Evolutionary conservation across 2,113 vertebrate genomes (phyloP).

Genomic region (Columba janthina): DNA sequence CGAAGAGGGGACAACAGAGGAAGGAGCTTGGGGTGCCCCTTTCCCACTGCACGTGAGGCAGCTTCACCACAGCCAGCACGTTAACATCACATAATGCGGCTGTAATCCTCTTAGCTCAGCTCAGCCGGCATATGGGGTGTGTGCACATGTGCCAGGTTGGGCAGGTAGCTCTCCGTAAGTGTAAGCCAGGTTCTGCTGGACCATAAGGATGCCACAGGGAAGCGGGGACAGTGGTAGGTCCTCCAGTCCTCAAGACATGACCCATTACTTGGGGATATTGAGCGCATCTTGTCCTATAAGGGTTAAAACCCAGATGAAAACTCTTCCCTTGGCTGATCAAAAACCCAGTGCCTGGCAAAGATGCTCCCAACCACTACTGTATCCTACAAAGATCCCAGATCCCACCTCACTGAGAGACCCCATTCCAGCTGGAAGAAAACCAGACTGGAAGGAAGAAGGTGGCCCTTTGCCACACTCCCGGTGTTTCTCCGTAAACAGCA

Average conservation of each 20-base stretch:
- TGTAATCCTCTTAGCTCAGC: slow-evolving; percentile 54
- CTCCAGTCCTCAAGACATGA: neutral
- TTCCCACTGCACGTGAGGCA: neutral
- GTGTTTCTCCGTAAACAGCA: neutral
- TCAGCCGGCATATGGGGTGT: neutral
- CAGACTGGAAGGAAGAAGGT: neutral
- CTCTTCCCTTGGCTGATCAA: neutral
- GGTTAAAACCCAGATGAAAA: neutral
- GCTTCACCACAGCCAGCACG: neutral
- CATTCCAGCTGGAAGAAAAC: neutral
- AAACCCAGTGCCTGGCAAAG: rapidly evolving
- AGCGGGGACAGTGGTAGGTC: neutral
- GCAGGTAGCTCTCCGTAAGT: neutral
- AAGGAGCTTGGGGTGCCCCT: neutral
- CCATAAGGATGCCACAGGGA: neutral
- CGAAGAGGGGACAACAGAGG: rapidly evolving
- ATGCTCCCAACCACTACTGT: neutral
- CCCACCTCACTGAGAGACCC: neutral
- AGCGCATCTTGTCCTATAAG: neutral
- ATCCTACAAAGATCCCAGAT: neutral
- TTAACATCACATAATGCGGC: neutral
- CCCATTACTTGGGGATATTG: neutral
- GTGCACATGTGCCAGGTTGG: neutral
- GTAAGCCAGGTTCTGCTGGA: neutral
- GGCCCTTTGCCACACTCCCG: neutral